Conservation (phyloP, 2,113 vertebrate species). For the Oreochromis niloticus region DNA sequence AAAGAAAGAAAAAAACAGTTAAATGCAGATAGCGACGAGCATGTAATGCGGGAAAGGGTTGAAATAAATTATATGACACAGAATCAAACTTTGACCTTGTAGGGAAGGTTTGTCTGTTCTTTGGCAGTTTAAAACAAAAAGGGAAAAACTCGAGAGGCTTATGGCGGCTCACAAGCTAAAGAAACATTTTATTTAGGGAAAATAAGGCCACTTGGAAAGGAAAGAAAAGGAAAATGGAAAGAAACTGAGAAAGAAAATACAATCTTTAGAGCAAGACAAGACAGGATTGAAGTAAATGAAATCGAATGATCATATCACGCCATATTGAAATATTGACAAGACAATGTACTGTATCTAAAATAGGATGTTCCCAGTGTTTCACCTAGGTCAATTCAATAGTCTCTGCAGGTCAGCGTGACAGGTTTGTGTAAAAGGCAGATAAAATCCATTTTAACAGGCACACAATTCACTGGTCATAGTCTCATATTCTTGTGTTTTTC, state of each 20-base stretch:
- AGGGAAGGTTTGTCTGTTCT: background rate
- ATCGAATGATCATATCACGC: background rate
- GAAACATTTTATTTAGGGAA: background rate
- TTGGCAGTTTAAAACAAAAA: background rate
- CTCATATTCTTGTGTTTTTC: background rate
- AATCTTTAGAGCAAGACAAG: rapidly evolving
- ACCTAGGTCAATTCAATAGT: background rate
- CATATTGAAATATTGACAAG: background rate
- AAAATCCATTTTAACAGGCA: background rate
- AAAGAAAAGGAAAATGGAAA: background rate
- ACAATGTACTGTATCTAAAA: background rate
- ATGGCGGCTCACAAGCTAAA: background rate
- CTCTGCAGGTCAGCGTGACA: background rate
- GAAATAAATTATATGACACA: background rate
- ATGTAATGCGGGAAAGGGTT: background rate
- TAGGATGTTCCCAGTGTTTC: background rate
- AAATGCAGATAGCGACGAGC: slow-evolving; percentile 22
- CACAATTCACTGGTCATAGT: background rate
- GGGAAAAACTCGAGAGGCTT: background rate
- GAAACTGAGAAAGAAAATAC: background rate
- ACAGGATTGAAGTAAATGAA: background rate
- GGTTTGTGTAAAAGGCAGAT: background rate
- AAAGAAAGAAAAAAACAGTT: background rate
- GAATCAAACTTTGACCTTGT: slow-evolving; percentile 36
- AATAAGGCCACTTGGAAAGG: background rate